These are phyloP conservation scores for Steromphala cineraria DNA, from an alignment of 2,888 invertebrate species.

Conservation along the genomic window DNA sequence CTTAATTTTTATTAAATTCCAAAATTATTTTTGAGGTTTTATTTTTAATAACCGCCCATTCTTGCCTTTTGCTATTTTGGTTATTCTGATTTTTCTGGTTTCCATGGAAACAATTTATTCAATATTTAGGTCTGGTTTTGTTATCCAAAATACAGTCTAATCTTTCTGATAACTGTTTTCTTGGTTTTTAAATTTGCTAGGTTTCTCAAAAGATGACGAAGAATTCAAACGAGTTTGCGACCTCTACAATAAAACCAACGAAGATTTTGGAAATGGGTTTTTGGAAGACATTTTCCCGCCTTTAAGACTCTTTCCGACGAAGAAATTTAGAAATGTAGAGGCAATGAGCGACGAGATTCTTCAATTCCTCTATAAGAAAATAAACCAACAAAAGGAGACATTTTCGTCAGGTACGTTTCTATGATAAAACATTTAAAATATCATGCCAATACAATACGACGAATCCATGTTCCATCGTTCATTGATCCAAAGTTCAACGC, in stretches of 20 bases:
- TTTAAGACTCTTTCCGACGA: conserved; percentile 1
- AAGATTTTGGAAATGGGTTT: conserved; percentile 15
- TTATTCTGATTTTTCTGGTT: too few relatives aligned
- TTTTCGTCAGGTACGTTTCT: background rate
- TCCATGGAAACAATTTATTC: too few relatives aligned
- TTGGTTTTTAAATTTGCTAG: background rate
- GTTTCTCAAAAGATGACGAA: background rate
- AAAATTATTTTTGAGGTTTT: too few relatives aligned
- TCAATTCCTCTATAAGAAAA: background rate
- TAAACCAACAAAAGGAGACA: background rate
- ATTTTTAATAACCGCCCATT: too few relatives aligned
- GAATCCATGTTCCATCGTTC: too few relatives aligned
- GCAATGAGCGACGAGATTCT: background rate
- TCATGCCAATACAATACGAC: too few relatives aligned
- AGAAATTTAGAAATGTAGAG: background rate
- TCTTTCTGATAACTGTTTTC: background rate
- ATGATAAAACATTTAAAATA: too few relatives aligned
- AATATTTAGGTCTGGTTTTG: too few relatives aligned
- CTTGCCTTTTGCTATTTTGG: too few relatives aligned
- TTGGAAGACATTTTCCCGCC: conserved; percentile 18
- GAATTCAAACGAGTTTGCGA: background rate
- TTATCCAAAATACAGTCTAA: too few relatives aligned
- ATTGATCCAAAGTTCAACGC: too few relatives aligned
- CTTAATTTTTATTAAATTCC: too few relatives aligned
- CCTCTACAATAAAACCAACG: background rate